These are phyloP conservation scores for Axinella damicornis DNA, from an alignment of 37 sponge, comb jelly and placozoan genomes.

Conservation along the genomic window DNA sequence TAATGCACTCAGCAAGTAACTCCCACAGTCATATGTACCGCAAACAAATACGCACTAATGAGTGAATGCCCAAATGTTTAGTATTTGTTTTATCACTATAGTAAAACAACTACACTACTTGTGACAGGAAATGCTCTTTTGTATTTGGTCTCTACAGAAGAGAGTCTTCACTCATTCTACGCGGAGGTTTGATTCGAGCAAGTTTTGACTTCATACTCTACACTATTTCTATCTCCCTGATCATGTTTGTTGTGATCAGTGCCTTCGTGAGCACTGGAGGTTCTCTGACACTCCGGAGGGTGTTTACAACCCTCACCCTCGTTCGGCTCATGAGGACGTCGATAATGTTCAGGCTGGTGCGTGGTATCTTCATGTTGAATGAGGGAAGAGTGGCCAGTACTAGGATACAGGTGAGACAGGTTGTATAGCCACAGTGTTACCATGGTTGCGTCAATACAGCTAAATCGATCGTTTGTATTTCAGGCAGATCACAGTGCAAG, in stretches of 20 bases:
- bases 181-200: slow-evolving; percentile 28
- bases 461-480: no score
- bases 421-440: no score
- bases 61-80: no score
- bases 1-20: no score
- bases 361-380: neutral
- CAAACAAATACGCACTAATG: no score
- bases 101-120: no score
- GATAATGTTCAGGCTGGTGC: slow-evolving; percentile 23
- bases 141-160: neutral
- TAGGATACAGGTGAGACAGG: slow-evolving; percentile 58
- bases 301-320: slow-evolving; percentile 42
- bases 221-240: neutral
- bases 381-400: slow-evolving; percentile 45
- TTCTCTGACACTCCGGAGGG: slow-evolving; percentile 27
- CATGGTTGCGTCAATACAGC: no score
- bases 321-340: slow-evolving; percentile 23
- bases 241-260: slow-evolving; percentile 19
- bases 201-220: slow-evolving; percentile 1
- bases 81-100: no score
- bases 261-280: slow-evolving; percentile 17
- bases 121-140: no score
- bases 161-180: slow-evolving; percentile 2
- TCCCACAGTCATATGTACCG: no score
- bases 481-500: neutral